Evolutionary conservation across 1,140 invertebrate species (phyloP).

Genomic region (Octopus bimaculoides): DNA sequence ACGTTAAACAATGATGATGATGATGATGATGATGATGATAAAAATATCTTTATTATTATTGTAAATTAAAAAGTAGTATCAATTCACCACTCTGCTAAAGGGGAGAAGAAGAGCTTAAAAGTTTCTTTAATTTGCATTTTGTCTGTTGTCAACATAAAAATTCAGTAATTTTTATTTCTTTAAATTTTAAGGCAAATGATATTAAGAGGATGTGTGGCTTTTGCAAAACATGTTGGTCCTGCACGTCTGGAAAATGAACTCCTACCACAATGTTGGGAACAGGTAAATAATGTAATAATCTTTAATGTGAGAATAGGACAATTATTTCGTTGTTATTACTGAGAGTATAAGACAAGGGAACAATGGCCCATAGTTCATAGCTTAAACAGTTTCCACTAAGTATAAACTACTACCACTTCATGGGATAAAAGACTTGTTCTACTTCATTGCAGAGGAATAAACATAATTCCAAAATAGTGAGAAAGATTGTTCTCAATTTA

Average conservation of each 20-base stretch:
- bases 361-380: too few relatives aligned
- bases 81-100: background rate
- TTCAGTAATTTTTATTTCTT: conserved; percentile 16
- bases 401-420: too few relatives aligned
- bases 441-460: too few relatives aligned
- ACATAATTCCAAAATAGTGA: too few relatives aligned
- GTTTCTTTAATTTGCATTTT: background rate
- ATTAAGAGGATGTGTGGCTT: conserved; percentile 66
- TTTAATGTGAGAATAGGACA: too few relatives aligned
- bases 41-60: background rate
- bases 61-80: background rate
- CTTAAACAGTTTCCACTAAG: too few relatives aligned
- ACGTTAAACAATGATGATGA: too few relatives aligned
- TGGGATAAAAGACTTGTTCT: too few relatives aligned
- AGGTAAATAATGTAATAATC: conserved; percentile 46
- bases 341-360: too few relatives aligned
- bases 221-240: conserved; percentile 63
- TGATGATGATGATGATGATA: too few relatives aligned
- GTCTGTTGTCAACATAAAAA: background rate
- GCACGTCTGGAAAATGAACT: conserved; percentile 68
- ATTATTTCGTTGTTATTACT: too few relatives aligned
- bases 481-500: too few relatives aligned
- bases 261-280: conserved; percentile 76
- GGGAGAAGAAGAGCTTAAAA: background rate
- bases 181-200: conserved; percentile 64